Base-by-base conservation (phyloP, 2,888 invertebrate species). In the Cantharis rustica region DNA sequence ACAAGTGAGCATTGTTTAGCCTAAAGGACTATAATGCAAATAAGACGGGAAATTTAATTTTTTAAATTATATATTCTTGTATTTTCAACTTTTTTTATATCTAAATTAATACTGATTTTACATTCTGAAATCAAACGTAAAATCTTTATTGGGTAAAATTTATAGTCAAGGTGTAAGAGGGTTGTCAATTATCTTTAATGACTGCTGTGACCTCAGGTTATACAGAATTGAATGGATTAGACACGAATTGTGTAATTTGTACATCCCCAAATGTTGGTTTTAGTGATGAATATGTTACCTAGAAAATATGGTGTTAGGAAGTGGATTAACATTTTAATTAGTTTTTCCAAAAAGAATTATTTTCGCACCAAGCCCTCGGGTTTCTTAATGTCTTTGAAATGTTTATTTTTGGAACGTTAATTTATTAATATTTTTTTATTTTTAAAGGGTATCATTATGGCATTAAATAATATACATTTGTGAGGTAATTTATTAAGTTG, bases 211-310 rank as follows among this genome's bases (percentile, higher is more conserved):
- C 72, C 71, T 75, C 16, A 75, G 75, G 75, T 75, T 75, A 75
- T 68, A 66, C 16, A 26, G 69, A 69, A 73, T 76, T 63, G 73
- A 73, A 76, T 76, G 73, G 61, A 69, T 72, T 73, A 72, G 69
- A 69, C 76, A 76, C 76, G 76, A 76, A 76, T 66, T 69, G 73
- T 75, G 78, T 78, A 79, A 79, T 78, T 79, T 78, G 79, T 78
- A 78, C 79, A 79, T 47, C 76, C 76, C 79, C 79, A 73, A 79
- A 78, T 79, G 79, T 79, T 79, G 78, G 78, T 79, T 78, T 78
- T 78, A 64, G 78, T 79, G 75, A 79, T 79, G 78, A 76, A 76
- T 78, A 78, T 79, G 79, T 79, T 78, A 79, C 72, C 72, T 17
- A 75, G 75, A 79, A 79, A 71, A 27, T 72, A 78, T 74, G 78